Conservation (phyloP, 2,888 invertebrate species). For the Tinea pellionella region DNA sequence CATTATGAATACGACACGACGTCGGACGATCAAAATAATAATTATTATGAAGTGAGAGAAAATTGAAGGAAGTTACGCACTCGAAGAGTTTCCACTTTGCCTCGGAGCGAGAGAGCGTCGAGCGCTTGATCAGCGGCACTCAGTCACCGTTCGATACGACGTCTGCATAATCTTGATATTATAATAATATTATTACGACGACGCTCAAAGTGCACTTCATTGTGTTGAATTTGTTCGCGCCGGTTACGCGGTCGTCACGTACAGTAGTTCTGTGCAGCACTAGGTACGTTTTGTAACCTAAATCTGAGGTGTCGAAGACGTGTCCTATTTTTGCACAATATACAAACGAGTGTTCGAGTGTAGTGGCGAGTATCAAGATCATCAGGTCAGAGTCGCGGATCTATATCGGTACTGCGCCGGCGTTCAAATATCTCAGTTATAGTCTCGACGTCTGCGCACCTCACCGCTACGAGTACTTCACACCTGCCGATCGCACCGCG, state of each 20-base stretch:
- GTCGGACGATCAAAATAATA: background rate
- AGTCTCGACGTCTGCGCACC: background rate
- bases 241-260: too few species aligned
- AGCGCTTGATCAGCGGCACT: background rate
- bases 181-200: background rate
- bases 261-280: too few species aligned
- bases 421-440: background rate
- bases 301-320: background rate
- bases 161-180: background rate
- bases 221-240: too few species aligned
- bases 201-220: too few species aligned
- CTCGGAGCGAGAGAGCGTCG: background rate
- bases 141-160: background rate
- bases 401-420: constrained; percentile 12
- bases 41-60: background rate
- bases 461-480: background rate
- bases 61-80: background rate
- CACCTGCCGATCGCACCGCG: too few species aligned
- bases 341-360: background rate
- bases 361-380: constrained; percentile 6
- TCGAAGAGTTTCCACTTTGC: background rate
- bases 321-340: background rate
- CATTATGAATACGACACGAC: too few species aligned
- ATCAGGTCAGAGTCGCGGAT: constrained; percentile 7
- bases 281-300: too few species aligned